A percentile compares a stretch with the other conserved stretches of the same genome.
Conservation (phyloP, 1,140 invertebrate species). For the Ericerus pela region DNA sequence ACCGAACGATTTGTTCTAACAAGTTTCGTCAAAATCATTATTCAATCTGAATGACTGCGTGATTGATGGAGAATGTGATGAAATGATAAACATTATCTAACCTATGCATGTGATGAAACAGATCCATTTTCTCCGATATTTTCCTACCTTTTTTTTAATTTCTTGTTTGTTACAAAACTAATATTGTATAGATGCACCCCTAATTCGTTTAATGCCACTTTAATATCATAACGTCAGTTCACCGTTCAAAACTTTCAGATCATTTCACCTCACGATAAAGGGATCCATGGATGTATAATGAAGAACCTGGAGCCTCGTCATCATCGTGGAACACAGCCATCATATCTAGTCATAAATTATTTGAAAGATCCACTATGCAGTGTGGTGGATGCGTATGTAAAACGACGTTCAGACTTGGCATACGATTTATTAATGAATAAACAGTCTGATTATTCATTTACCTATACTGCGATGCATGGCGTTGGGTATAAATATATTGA, state of each 20-base stretch:
- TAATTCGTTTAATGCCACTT: too few relatives aligned
- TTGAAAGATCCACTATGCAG: slow-evolving; percentile 41
- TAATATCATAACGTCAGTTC: too few relatives aligned
- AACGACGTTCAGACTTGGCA: slow-evolving; percentile 38
- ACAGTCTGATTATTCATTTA: slow-evolving; percentile 47
- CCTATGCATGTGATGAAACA: not conserved
- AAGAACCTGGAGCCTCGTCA: slow-evolving; percentile 55
- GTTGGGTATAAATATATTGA: slow-evolving; percentile 73
- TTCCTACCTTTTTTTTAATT: too few relatives aligned
- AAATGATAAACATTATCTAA: not conserved
- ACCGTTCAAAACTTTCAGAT: too few relatives aligned
- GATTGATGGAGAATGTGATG: too few relatives aligned
- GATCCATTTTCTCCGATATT: not conserved
- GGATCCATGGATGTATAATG: slow-evolving; percentile 66
- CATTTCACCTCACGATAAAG: slow-evolving; percentile 76
- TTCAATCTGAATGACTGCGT: too few relatives aligned
- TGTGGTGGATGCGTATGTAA: slow-evolving; percentile 49
- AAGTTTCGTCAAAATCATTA: too few relatives aligned
- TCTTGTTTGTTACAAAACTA: too few relatives aligned
- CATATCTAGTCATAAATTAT: slow-evolving; percentile 22
- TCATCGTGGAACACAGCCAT: slow-evolving; percentile 46
- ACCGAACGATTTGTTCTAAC: too few relatives aligned
- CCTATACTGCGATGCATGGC: slow-evolving; percentile 96
- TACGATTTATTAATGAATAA: slow-evolving; percentile 42
- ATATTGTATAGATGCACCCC: too few relatives aligned